phyloP scores from a whole-genome alignment of 2,888 invertebrate genomes.

The Cheilosia urbana region DNA sequence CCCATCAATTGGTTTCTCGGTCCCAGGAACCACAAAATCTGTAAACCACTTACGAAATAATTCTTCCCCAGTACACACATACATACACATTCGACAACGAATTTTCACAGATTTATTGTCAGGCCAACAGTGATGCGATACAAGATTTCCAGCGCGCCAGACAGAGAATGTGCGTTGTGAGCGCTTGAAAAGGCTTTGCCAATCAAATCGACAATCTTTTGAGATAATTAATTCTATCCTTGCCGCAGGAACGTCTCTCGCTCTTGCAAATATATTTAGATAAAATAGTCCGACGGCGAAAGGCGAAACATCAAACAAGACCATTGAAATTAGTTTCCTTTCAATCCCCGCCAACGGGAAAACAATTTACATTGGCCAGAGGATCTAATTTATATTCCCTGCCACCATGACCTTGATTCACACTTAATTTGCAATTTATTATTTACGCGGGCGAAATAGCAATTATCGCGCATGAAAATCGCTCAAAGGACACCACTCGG shows the following conservation, averaged over 20 bases:
- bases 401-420: conserved; percentile 51
- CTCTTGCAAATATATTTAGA: neutral
- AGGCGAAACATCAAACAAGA: conserved; percentile 52
- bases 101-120: neutral
- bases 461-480: conserved; percentile 30
- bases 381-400: conserved; percentile 22
- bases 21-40: neutral
- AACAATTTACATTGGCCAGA: conserved; percentile 28
- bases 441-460: conserved; percentile 40
- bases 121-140: neutral
- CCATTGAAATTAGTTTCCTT: conserved; percentile 49
- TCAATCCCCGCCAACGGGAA: conserved; percentile 25
- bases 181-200: neutral
- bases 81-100: neutral
- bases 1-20: conserved; percentile 15
- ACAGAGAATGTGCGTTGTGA: neutral
- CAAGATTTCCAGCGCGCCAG: neutral
- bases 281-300: neutral
- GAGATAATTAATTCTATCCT: conserved; percentile 59
- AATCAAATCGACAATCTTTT: conserved; percentile 62
- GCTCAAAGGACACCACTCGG: neutral
- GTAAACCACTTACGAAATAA: neutral
- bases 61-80: neutral
- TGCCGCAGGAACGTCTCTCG: conserved; percentile 31
- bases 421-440: conserved; percentile 60